A percentile compares a stretch with the other conserved stretches of the same genome.
Conservation (phyloP, 2,113 vertebrate species). For the Apaloderma vittatum region DNA sequence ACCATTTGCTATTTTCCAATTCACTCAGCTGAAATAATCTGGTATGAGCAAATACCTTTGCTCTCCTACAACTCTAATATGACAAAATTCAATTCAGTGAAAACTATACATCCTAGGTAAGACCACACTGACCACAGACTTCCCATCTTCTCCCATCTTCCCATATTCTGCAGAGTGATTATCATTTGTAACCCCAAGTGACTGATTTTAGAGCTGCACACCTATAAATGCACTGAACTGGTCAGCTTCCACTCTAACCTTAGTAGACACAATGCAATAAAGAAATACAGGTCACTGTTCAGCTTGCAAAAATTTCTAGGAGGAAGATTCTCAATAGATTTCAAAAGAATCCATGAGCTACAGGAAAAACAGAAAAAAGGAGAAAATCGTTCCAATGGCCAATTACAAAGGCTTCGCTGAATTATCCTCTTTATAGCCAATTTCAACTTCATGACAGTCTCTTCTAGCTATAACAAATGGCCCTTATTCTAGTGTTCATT, state of each 20-base stretch:
- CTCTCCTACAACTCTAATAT: not conserved
- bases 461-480: not conserved
- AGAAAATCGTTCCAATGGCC: not conserved
- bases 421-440: not conserved
- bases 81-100: not conserved
- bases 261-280: not conserved
- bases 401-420: not conserved
- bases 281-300: not conserved
- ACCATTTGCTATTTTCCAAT: not conserved
- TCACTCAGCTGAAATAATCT: not conserved
- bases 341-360: not conserved
- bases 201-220: not conserved
- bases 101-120: not conserved
- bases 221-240: not conserved
- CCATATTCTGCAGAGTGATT: not conserved
- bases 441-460: not conserved
- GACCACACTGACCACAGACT: not conserved
- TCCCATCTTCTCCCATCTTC: not conserved
- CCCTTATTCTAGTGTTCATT: not conserved
- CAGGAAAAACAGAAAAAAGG: not conserved
- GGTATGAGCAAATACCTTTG: not conserved
- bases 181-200: not conserved
- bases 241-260: not conserved
- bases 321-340: not conserved
- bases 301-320: not conserved